These are phyloP conservation scores for Pyrgus malvae DNA, from an alignment of 2,888 invertebrate species.

Conservation along the genomic window DNA sequence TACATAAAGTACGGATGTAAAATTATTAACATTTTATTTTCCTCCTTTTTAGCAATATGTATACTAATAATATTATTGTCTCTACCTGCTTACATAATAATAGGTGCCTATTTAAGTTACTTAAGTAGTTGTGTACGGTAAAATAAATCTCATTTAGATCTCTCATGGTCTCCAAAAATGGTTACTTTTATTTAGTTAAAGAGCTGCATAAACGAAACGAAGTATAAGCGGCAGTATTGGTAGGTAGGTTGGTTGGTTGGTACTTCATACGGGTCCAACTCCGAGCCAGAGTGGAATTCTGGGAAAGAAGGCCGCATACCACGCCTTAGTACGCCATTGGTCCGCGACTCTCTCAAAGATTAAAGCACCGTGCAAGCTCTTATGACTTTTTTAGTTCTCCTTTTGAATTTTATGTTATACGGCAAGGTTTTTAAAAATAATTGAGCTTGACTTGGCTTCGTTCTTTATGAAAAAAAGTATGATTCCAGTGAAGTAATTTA, in stretches of 20 bases:
- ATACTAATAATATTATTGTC: no score
- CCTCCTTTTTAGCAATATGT: no score
- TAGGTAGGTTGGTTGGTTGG: not conserved
- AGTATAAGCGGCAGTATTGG: conserved; percentile 2
- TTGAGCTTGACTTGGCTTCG: no score
- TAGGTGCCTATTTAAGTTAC: no score
- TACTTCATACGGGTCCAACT: conserved; percentile 33
- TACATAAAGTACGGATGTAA: no score
- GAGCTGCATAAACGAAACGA: not conserved
- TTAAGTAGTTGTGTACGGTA: no score
- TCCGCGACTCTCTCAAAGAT: conserved; percentile 53
- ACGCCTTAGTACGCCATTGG: conserved; percentile 60
- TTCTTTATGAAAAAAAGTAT: no score
- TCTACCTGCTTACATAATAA: no score
- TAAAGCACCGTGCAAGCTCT: conserved; percentile 10
- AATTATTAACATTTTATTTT: no score
- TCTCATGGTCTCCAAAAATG: no score
- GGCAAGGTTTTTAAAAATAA: not conserved
- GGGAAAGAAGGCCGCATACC: conserved; percentile 79
- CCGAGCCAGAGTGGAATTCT: conserved; percentile 59
- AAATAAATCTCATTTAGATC: no score
- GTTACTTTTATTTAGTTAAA: not conserved
- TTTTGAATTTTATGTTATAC: not conserved
- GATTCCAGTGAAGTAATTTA: no score
- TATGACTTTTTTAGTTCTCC: not conserved